Base-by-base conservation (phyloP, 1,140 invertebrate species). In the Cecropterus lyciades region DNA sequence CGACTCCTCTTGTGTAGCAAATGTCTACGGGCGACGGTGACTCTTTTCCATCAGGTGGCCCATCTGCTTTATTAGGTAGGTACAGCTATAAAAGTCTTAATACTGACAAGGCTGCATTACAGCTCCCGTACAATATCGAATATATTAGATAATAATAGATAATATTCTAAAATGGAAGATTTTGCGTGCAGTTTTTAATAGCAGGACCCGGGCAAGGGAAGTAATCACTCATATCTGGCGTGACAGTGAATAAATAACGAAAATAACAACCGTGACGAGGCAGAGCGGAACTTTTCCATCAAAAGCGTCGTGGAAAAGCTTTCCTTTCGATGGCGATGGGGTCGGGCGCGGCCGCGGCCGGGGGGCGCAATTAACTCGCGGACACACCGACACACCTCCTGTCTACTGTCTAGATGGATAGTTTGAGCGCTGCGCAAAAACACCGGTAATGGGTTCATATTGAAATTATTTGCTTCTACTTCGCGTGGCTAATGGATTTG, bases 281-380 rank as follows among this genome's bases (percentile, higher is more conserved):
- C 33, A 13, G 48, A 63, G 37, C 59, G 59, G 48, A 63, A 63
- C 59, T 63, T 60, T 60, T 63, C 59, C 59, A 52, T 63, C 59
- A 63, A 24, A 63, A 52, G 33, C 30, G 45, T 52, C 48, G 49
- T 2, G 37, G 48, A 52, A 63, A 63, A 20, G 59, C 59, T 63
- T 43, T 63, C 59, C 46, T 40, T 16, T 16, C 27, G 45, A 62
- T n/a, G 5, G 30, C 52, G 40, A 49, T 15, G 9, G 30, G 43
- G 45, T 13, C 13, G 33, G 46, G 30, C 14, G 11, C 16, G 57
- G 17, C 42, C 4, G 11, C 0, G 14, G 46, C 59, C 59, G 37
- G 16, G 24, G 59, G 46, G 33, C n/a, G 33, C 33, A 20, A 27
- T 62, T 51, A 62, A 15, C 46, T 37, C 9, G 45, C 33, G 30